Percentiles rank a stretch among this genome's conserved stretches.
phyloP scores from a whole-genome alignment of 2,797 vertebrate species.

The Pagetopsis macropterus region DNA sequence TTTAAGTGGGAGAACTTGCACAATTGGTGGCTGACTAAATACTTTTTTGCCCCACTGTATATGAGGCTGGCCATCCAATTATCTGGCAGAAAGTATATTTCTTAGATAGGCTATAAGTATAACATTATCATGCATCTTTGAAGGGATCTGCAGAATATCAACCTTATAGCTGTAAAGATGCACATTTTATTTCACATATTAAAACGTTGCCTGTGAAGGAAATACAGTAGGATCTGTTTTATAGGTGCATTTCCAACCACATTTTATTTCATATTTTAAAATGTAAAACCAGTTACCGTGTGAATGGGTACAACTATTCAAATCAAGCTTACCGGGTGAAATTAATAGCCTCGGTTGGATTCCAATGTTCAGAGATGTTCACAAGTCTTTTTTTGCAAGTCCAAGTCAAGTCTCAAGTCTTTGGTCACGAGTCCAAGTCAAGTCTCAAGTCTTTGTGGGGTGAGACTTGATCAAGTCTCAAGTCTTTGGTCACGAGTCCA shows the following conservation, averaged over 20 bases:
- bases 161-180: too few species aligned
- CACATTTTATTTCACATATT: not conserved
- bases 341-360: constrained; percentile 50
- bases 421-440: too few species aligned
- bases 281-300: constrained; percentile 9
- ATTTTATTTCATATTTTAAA: constrained; percentile 9
- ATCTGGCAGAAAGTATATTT: not conserved
- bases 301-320: constrained; percentile 25
- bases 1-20: too few species aligned
- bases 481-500: too few species aligned
- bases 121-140: not conserved
- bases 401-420: too few species aligned
- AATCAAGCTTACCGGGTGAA: constrained; percentile 56
- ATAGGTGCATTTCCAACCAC: not conserved
- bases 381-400: too few species aligned
- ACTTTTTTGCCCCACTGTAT: not conserved
- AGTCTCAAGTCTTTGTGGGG: too few species aligned
- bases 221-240: not conserved
- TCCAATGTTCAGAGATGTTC: too few species aligned
- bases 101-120: too few species aligned
- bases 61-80: not conserved
- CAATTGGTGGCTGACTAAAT: too few species aligned
- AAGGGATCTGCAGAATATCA: not conserved
- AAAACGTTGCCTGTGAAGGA: not conserved
- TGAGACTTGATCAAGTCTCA: too few species aligned